Evolutionary conservation across 2,113 vertebrate genomes (phyloP).

Genomic region (Ginglymostoma cirratum): DNA sequence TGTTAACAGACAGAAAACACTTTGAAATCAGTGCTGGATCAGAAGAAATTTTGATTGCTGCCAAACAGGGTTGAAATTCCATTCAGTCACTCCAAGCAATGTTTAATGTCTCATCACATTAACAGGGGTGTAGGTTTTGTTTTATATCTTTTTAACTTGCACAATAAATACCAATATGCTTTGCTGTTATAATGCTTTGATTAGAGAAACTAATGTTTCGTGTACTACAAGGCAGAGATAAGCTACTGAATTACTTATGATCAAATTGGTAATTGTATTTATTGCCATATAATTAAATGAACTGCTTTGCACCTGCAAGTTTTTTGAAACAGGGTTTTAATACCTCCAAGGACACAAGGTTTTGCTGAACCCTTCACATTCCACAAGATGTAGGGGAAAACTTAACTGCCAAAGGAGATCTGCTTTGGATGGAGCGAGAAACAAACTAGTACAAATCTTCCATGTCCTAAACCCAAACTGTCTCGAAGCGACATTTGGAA

Average conservation of each 20-base stretch:
- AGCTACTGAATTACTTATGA: constrained; percentile 3
- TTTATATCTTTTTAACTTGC: neutral
- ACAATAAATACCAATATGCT: neutral
- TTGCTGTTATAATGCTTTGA: neutral
- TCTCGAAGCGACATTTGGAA: neutral
- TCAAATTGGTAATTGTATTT: neutral
- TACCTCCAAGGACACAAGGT: neutral
- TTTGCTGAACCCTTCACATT: neutral
- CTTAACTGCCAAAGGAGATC: neutral
- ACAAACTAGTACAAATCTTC: neutral
- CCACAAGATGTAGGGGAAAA: neutral
- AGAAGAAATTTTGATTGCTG: neutral
- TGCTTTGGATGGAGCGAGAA: neutral
- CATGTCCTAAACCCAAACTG: neutral
- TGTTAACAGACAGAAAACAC: neutral
- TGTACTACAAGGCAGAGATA: neutral
- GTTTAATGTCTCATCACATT: neutral
- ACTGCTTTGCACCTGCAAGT: neutral
- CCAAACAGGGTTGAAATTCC: neutral
- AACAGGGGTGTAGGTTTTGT: neutral
- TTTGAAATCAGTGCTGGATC: neutral
- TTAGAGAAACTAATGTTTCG: neutral
- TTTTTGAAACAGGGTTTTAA: neutral
- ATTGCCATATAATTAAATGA: neutral
- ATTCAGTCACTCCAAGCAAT: neutral